Evolutionary conservation across 2,888 invertebrate species (phyloP), one percentile per base, ranked within the genome.

Genomic region (Malthinus seriepunctatus): DNA sequence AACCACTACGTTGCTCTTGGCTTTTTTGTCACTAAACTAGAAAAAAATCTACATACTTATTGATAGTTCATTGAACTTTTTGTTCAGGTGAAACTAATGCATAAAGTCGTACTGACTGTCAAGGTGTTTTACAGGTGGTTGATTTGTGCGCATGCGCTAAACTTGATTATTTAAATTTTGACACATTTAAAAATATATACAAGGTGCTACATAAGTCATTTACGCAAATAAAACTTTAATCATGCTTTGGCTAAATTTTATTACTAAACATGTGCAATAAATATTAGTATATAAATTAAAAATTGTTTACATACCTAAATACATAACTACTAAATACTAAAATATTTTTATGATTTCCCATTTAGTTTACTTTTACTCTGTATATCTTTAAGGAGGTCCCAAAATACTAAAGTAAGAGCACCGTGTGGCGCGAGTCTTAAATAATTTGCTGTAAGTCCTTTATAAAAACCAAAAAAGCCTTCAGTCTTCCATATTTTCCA

Each of bases 371-470:
- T 11, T 2, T 31, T 5, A 12, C 12, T 32, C 15, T 59, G 58
- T 4, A 56, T 39, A 51, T 62, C 56, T 32, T 62, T 62, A n/a
- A 62, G 47, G 3, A 33, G 31, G 44, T 95, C 94, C 88, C 95
- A 97, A 75, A 96, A 92, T 15, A 95, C 86, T 46, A 97, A 80
- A 63, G 91, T 88, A 1, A 97, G 78, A 1, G 95, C 89, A 0
- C 94, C 91, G 73, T 97, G 96, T 0, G 96, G 96, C 0, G 93
- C 96, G 39, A 95, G 83, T 60, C 97, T 82, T 68, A 95, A 79
- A 79, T 95, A 95, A 68, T 91, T 92, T 0, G 95, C 93, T 47
- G 89, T 88, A 60, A 93, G 86, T 3, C 95, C 97, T 79, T 97
- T 97, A 79, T 95, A 97, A 67, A 96, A 85, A 0, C 95, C 94